Conservation (phyloP, 2,888 invertebrate species). For the Andricus curvator region DNA sequence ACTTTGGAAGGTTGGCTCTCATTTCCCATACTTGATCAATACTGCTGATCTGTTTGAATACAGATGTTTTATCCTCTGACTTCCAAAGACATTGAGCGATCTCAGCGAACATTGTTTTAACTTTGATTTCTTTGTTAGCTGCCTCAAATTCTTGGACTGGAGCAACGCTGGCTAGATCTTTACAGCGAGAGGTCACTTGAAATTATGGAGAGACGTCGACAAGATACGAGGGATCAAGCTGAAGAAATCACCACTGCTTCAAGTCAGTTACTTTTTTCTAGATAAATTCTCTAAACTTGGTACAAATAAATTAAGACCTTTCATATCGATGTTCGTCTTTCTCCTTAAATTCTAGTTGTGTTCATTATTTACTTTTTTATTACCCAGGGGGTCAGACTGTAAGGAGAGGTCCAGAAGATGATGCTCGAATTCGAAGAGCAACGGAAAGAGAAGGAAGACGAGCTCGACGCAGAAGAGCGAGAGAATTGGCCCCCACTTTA, state of each 20-base stretch:
- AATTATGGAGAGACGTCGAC: constrained; percentile 90
- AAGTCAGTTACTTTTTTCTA: constrained; percentile 78
- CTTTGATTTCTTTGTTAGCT: constrained; percentile 79
- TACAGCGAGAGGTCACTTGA: constrained; percentile 87
- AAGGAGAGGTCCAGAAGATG: constrained; percentile 81
- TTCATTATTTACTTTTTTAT: constrained; percentile 36
- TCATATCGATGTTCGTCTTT: constrained; percentile 27
- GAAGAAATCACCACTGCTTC: constrained; percentile 90
- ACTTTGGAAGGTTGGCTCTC: constrained; percentile 44
- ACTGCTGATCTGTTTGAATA: background rate
- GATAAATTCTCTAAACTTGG: constrained; percentile 48
- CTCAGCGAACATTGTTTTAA: constrained; percentile 33
- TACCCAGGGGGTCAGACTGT: constrained; percentile 70
- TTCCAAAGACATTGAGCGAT: constrained; percentile 37
- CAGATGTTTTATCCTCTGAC: background rate
- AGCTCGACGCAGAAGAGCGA: constrained; percentile 88
- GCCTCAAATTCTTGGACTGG: constrained; percentile 87
- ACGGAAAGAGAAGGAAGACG: constrained; percentile 96
- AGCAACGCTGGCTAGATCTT: constrained; percentile 87
- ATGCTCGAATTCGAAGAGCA: constrained; percentile 87
- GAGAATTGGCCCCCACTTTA: constrained; percentile 84
- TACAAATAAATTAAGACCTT: background rate
- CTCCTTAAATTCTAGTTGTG: background rate
- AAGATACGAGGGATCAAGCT: constrained; percentile 96
- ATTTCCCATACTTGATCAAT: background rate